Evolutionary conservation across 1,140 invertebrate genomes (phyloP), one percentile per base, ranked within the genome.

Genomic region (Pogonus chalceus): DNA sequence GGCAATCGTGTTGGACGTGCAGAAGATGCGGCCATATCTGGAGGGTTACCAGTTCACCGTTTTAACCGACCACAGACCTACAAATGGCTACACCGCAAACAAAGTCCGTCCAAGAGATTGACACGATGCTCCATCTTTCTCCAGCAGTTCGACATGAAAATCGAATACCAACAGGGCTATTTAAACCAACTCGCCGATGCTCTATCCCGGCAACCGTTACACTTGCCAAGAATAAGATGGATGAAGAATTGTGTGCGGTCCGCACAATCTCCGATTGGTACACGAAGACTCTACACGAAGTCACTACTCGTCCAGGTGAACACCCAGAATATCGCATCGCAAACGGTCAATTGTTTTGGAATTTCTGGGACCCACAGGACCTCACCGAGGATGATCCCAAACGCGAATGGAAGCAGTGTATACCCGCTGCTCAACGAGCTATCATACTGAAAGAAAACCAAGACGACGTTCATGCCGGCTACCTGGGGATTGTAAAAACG

Each of bases 51-150:
- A 64, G 7, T 74, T 76, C 43, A 63, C 37, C 2, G 61, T 73
- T 0, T 23, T 65, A 3, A 74, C 70, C 1, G 72, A 76, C 43
- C 71, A 75, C 57, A 63, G 9, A 52, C 66, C 1, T 51, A 74
- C 2, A 60, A 58, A 39, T 76, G 66, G 62, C 56, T 76, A 7
- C 54, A 65, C 20, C 51, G 61, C 3, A 55, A 68, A 0, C 69
- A 69, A 49, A 60, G 66, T 43, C 65, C 53, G 31, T 26, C 54
- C 4, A 56, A 54, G n/a, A 23, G 61, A 52, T 35, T 65, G 10
- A 53, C 63, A 21, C 20, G 60, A 16, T 64, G 60, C 54, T 51
- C 50, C 14, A 20, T 63, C 1, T 56, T 56, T 37, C 54, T 65
- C 1, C 55, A 64, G 35, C 54, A 58, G 37, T 62, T 57, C 39